phyloP scores from a whole-genome alignment of 2,113 vertebrate species.

The Seriola aureovittata region DNA sequence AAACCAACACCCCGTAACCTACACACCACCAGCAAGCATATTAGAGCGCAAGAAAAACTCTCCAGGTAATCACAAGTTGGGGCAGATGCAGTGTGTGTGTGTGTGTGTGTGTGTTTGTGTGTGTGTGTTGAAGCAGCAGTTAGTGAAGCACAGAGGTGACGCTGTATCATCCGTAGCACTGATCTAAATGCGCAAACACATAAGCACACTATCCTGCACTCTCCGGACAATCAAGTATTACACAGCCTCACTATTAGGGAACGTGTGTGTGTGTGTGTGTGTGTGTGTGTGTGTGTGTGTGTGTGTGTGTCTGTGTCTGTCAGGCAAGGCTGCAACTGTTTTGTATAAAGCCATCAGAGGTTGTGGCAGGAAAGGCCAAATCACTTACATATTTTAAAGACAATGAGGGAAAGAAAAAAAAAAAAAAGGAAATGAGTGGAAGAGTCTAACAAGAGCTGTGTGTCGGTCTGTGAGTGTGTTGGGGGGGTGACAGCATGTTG shows the following conservation, averaged over 20 bases:
- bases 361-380: too few species aligned
- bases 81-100: constrained; percentile 31
- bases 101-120: background rate
- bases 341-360: too few species aligned
- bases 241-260: background rate
- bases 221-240: background rate
- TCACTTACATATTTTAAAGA: too few species aligned
- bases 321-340: too few species aligned
- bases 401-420: too few species aligned
- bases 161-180: constrained; percentile 35
- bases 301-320: constrained; percentile 9
- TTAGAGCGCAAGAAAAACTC: constrained; percentile 14
- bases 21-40: background rate
- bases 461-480: too few species aligned
- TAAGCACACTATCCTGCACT: background rate
- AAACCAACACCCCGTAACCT: constrained; percentile 57
- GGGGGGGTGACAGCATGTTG: too few species aligned
- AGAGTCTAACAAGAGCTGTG: too few species aligned
- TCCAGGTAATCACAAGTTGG: constrained; percentile 5
- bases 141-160: constrained; percentile 59
- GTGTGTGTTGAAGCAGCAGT: constrained; percentile 33
- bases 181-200: constrained; percentile 43
- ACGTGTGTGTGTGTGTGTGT: background rate
- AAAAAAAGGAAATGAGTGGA: too few species aligned
- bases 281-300: constrained; percentile 5